Conservation (phyloP, 2,113 vertebrate species). For the Corapipo altera region DNA sequence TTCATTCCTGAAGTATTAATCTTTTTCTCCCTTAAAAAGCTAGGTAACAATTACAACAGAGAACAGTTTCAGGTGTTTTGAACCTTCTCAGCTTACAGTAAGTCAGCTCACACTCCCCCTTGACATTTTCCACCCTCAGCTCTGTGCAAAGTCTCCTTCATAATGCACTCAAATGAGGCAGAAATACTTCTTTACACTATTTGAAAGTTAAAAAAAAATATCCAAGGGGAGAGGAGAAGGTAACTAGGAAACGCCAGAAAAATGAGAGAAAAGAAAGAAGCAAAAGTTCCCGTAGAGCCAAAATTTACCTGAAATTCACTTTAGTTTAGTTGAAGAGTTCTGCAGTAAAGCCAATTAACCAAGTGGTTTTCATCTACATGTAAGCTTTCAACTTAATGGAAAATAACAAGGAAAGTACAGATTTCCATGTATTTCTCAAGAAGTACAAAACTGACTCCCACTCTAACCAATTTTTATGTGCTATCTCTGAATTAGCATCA, state of each 20-base stretch:
- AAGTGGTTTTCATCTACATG: background rate
- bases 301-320: background rate
- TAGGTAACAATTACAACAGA: background rate
- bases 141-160: background rate
- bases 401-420: background rate
- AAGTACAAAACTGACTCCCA: background rate
- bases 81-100: background rate
- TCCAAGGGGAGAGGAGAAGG: rapidly evolving
- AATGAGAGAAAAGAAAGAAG: background rate
- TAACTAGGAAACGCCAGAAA: background rate
- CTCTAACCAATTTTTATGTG: background rate
- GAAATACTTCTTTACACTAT: background rate
- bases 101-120: background rate
- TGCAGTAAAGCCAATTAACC: background rate
- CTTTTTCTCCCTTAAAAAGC: background rate
- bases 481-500: background rate
- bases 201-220: background rate
- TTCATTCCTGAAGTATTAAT: background rate
- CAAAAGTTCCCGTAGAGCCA: background rate
- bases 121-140: background rate
- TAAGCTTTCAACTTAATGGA: background rate
- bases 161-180: background rate
- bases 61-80: background rate
- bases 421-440: background rate
- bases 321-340: background rate